Evolutionary conservation across 2,888 invertebrate species (phyloP).

Genomic region (Rhagonycha fulva): DNA sequence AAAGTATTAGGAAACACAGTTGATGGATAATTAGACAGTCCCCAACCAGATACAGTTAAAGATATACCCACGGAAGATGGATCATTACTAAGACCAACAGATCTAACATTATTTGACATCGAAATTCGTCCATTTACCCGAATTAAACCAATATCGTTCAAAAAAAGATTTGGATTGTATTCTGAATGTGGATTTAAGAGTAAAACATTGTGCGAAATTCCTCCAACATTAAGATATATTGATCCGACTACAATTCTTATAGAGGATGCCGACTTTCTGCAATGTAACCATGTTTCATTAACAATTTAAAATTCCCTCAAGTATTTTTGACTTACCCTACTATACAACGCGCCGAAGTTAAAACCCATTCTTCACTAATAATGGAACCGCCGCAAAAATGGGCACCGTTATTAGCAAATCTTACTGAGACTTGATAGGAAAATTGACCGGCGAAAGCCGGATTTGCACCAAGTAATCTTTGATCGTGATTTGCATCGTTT

Average conservation of each 20-base stretch:
- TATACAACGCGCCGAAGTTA: slow-evolving; percentile 2
- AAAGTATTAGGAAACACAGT: no score
- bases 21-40: no score
- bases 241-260: neutral
- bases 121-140: neutral
- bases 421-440: no score
- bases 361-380: neutral
- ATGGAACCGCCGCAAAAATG: neutral
- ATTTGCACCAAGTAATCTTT: no score
- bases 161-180: neutral
- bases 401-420: no score
- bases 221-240: neutral
- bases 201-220: neutral
- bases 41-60: no score
- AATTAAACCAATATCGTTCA: neutral
- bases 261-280: neutral
- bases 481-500: no score
- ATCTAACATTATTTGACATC: neutral
- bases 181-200: neutral
- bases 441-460: no score
- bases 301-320: neutral
- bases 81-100: neutral
- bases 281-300: neutral
- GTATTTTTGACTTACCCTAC: neutral
- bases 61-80: neutral